Percentiles rank a stretch among this genome's conserved stretches.
Conservation (phyloP, 2,888 invertebrate species). For the Mythimna ferrago region DNA sequence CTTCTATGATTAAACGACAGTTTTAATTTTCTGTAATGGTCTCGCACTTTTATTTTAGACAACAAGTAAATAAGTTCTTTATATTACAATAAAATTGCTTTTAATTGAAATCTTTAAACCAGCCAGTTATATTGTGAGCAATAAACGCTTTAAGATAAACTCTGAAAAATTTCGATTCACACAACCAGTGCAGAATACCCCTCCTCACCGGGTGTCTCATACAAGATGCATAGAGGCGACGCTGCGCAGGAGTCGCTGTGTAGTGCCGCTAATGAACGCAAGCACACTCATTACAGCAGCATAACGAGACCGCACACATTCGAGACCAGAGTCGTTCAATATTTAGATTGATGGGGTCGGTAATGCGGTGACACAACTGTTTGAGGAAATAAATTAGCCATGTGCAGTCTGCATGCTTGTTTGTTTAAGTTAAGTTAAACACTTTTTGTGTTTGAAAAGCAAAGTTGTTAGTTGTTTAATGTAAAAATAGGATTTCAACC, state of each 20-base stretch:
- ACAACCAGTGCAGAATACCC: conserved; percentile 68
- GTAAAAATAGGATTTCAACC: too few relatives aligned
- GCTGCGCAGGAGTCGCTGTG: conserved; percentile 72
- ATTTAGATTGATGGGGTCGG: conserved; percentile 61
- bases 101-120: too few relatives aligned
- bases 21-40: too few relatives aligned
- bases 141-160: too few relatives aligned
- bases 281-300: conserved; percentile 79
- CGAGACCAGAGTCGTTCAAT: conserved; percentile 57
- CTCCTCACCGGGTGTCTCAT: conserved; percentile 81
- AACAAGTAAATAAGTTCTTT: too few relatives aligned
- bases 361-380: conserved; percentile 37
- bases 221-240: conserved; percentile 86
- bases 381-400: conserved; percentile 24
- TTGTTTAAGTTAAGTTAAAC: neutral
- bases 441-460: too few relatives aligned
- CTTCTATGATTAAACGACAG: too few relatives aligned
- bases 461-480: too few relatives aligned
- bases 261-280: conserved; percentile 84
- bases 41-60: too few relatives aligned
- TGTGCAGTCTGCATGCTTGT: conserved; percentile 16
- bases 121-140: too few relatives aligned
- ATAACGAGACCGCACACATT: conserved; percentile 77
- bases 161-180: neutral
- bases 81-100: too few relatives aligned